A percentile compares a stretch with the other conserved stretches of the same genome.
These are phyloP conservation scores for Theretra japonica DNA, from an alignment of 2,888 invertebrate species.

Conservation along the genomic window DNA sequence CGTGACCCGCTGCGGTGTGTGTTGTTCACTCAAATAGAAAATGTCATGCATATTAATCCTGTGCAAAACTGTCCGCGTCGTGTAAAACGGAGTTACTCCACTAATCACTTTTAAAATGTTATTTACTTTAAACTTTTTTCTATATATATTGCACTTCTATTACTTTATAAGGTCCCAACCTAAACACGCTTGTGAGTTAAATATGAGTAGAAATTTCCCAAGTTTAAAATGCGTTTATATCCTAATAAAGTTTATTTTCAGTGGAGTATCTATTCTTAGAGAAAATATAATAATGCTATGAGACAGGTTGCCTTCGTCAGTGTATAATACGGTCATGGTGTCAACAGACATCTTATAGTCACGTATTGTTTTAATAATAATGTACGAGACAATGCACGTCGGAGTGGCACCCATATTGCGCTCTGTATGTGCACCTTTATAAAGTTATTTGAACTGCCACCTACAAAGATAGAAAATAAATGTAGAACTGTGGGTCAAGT, in stretches of 20 bases:
- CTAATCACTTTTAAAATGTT: background rate
- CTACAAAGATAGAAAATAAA: background rate
- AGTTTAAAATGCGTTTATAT: background rate
- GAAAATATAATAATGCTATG: background rate
- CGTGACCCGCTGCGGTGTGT: background rate
- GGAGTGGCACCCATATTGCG: background rate
- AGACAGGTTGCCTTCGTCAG: background rate
- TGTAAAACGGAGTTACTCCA: background rate
- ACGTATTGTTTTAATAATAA: constrained; percentile 1
- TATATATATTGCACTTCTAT: no score
- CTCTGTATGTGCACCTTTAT: background rate
- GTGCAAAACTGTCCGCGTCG: background rate
- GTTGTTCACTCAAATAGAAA: background rate
- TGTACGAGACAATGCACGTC: background rate
- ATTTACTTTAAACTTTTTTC: no score
- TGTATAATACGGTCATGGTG: no score
- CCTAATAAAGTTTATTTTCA: background rate
- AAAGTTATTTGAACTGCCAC: background rate
- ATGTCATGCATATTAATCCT: background rate
- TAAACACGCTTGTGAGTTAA: no score
- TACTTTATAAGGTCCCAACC: no score
- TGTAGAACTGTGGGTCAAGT: background rate
- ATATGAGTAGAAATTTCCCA: background rate
- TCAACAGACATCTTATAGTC: background rate
- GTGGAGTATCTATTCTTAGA: background rate